phyloP scores from a whole-genome alignment of 2,113 vertebrate genomes.

The Ahaetulla prasina region DNA sequence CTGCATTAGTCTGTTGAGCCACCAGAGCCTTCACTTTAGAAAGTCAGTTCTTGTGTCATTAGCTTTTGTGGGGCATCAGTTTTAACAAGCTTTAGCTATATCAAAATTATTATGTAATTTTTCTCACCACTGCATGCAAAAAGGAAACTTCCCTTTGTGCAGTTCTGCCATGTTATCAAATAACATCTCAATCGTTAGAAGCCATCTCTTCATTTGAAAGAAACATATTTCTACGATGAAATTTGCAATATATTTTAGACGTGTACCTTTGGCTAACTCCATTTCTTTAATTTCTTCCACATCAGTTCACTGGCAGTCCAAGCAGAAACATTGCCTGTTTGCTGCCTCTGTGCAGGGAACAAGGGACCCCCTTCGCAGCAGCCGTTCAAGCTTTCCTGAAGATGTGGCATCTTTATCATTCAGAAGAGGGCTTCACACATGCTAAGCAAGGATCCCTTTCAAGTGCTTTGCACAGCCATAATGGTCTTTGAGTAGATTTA shows the following conservation, averaged over 20 bases:
- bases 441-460: neutral
- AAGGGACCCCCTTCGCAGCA: neutral
- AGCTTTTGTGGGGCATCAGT: accelerated
- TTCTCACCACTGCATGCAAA: neutral
- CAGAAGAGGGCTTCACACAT: neutral
- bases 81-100: neutral
- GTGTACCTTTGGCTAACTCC: neutral
- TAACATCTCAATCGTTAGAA: neutral
- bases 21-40: conserved; percentile 1
- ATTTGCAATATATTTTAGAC: conserved; percentile 21
- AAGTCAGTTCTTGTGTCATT: conserved; percentile 1
- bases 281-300: neutral
- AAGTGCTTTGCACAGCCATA: neutral
- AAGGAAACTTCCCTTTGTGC: conserved; percentile 11
- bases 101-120: neutral
- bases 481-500: conserved; percentile 19
- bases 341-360: neutral
- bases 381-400: neutral
- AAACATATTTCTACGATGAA: conserved; percentile 4
- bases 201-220: neutral
- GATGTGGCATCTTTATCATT: neutral
- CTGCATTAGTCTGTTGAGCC: no score
- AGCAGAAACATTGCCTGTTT: neutral
- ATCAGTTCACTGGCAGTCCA: neutral
- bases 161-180: neutral